Conservation (phyloP, 2,113 vertebrate species). For the Cyanocitta stelleri region DNA sequence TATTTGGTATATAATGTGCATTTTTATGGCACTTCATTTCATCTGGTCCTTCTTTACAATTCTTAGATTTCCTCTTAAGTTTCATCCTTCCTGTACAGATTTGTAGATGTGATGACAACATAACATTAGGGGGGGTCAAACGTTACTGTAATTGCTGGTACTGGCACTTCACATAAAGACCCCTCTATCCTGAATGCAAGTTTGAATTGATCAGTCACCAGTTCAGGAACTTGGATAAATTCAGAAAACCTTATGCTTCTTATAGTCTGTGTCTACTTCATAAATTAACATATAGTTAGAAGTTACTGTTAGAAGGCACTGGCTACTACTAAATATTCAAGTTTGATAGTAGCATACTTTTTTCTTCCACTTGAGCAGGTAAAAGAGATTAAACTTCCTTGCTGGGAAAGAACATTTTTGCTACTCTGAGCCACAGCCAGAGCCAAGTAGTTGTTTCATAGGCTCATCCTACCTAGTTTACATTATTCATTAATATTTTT, state of each 20-base stretch:
- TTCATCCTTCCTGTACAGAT: not conserved
- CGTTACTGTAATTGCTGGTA: not conserved
- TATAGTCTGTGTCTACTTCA: not conserved
- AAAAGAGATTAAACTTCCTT: not conserved
- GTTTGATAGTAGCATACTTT: not conserved
- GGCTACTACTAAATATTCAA: not conserved
- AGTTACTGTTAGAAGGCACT: not conserved
- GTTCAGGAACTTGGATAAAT: not conserved
- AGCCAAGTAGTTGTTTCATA: not conserved
- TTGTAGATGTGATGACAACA: not conserved
- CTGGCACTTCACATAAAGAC: not conserved
- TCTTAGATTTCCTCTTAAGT: not conserved
- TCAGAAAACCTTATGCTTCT: not conserved
- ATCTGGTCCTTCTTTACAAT: not conserved
- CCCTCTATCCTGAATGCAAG: not conserved
- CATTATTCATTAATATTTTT: not conserved
- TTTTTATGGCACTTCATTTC: constrained; percentile 4
- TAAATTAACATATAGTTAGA: not conserved
- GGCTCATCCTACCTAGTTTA: not conserved
- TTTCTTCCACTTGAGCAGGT: not conserved
- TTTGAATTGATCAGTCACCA: not conserved
- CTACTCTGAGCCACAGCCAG: not conserved
- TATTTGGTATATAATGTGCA: not conserved
- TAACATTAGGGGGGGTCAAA: not conserved
- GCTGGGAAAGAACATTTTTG: not conserved